Evolutionary conservation across 1,140 invertebrate species (phyloP), one percentile per base, ranked within the genome.

Genomic region (Onthophagus taurus): DNA sequence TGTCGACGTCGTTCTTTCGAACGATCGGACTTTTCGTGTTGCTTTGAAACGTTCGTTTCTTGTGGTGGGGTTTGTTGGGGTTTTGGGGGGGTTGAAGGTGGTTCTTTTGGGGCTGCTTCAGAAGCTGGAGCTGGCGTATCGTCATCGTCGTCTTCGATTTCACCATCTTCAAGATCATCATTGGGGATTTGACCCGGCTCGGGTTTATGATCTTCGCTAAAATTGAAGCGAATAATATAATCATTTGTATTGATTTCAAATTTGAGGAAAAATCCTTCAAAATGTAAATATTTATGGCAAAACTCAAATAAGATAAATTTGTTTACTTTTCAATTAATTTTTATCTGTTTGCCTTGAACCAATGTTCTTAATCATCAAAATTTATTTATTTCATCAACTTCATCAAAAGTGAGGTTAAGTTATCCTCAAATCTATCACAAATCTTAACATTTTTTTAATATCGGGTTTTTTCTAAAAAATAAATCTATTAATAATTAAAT

Each of bases 141-240:
- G 48, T 75, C 72, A 33, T 76, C 75, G 41, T 76, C 74, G 5
- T 75, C 74, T 36, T 72, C 72, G 50, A 76, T 76, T 55, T 76
- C 74, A 36, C 74, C 75, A 54, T 77, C 75, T 57, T 77, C 75
- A 48, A 76, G 56, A 53, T 77, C 74, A 50, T 72, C 67, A 34
- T 73, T 47, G 7, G 17, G 18, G 35, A 9, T 21, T 37, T 21
- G 18, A 37, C 18, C 8, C 14, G 20, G 35, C 13, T 37, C 4
- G 20, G 19, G 20, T 21, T 37, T 8, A 6, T 37, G 13, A 8
- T 7, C 24, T 7, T n/a, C n/a, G n/a, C n/a, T n/a, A n/a, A n/a
- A n/a, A n/a, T n/a, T n/a, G n/a, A n/a, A n/a, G n/a, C n/a, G n/a
- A n/a, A n/a, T n/a, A n/a, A n/a, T n/a, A n/a, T n/a, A n/a, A n/a